Conservation (phyloP, 2,888 invertebrate species). For the Drosophila sordidula region DNA sequence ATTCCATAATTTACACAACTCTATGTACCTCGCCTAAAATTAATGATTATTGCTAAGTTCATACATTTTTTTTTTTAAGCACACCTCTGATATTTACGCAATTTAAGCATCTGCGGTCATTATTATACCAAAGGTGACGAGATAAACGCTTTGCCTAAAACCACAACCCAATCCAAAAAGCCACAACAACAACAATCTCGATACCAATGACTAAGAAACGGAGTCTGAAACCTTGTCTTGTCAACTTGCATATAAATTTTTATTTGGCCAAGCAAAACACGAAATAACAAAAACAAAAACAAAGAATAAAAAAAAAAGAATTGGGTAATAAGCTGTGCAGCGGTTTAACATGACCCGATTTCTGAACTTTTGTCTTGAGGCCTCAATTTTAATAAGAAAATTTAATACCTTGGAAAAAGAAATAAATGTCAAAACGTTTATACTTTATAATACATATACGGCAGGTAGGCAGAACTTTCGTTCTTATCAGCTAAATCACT, state of each 20-base stretch:
- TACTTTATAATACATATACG: slow-evolving; percentile 16
- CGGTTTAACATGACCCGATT: slow-evolving; percentile 60
- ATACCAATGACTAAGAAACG: slow-evolving; percentile 37
- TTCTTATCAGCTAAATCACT: slow-evolving; percentile 56
- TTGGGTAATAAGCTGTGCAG: slow-evolving; percentile 38
- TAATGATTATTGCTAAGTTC: slow-evolving; percentile 5
- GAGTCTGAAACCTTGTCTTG: slow-evolving; percentile 49
- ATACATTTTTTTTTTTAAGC: slow-evolving; percentile 1
- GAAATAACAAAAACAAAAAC: too few relatives aligned
- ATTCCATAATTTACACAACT: neutral
- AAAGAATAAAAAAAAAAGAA: slow-evolving; percentile 15
- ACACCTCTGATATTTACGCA: slow-evolving; percentile 47
- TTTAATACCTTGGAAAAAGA: slow-evolving; percentile 1
- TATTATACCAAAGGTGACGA: slow-evolving; percentile 49
- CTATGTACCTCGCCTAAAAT: neutral
- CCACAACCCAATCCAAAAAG: slow-evolving; percentile 48
- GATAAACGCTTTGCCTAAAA: slow-evolving; percentile 58
- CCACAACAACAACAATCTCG: slow-evolving; percentile 24
- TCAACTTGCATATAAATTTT: slow-evolving; percentile 59
- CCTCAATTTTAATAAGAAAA: slow-evolving; percentile 15
- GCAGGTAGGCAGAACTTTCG: slow-evolving; percentile 39
- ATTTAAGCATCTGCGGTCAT: slow-evolving; percentile 53
- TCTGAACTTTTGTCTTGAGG: slow-evolving; percentile 30
- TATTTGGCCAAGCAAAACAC: slow-evolving; percentile 39
- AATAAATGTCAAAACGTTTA: slow-evolving; percentile 47